These are phyloP conservation scores for Xylocopa sonorina DNA, from an alignment of 1,140 invertebrate genomes.

Conservation along the genomic window DNA sequence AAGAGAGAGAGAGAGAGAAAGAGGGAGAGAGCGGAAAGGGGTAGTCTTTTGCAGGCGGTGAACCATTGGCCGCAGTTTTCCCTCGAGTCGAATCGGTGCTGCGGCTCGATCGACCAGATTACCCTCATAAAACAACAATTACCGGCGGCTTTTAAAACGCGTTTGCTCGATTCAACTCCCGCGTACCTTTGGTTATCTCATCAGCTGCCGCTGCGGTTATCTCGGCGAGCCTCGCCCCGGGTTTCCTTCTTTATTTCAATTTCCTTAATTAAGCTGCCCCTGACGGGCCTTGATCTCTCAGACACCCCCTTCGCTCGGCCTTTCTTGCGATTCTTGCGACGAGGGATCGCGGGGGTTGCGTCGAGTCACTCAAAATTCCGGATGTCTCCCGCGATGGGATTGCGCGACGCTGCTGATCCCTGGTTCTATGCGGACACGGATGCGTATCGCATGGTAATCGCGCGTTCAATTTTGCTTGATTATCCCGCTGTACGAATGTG, in stretches of 20 bases:
- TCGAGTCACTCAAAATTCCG: not conserved
- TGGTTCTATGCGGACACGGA: not conserved
- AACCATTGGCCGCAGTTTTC: constrained; percentile 38
- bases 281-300: not conserved
- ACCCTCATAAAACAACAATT: constrained; percentile 64
- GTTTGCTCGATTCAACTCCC: constrained; percentile 29
- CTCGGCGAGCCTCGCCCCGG: not conserved
- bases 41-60: constrained; percentile 4
- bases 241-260: constrained; percentile 53
- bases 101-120: constrained; percentile 42
- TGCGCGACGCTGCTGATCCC: not conserved
- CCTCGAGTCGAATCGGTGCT: constrained; percentile 32
- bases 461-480: not conserved
- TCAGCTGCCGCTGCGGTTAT: constrained; percentile 22
- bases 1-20: no score
- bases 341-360: not conserved
- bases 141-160: constrained; percentile 50
- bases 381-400: not conserved
- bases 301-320: not conserved
- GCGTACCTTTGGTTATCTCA: constrained; percentile 50
- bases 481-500: not conserved
- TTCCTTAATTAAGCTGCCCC: constrained; percentile 53
- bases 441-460: no score
- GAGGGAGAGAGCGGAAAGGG: not conserved
- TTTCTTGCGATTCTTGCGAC: not conserved